Evolutionary conservation across 2,797 vertebrate genomes (phyloP).

Genomic region (Avahi laniger): DNA sequence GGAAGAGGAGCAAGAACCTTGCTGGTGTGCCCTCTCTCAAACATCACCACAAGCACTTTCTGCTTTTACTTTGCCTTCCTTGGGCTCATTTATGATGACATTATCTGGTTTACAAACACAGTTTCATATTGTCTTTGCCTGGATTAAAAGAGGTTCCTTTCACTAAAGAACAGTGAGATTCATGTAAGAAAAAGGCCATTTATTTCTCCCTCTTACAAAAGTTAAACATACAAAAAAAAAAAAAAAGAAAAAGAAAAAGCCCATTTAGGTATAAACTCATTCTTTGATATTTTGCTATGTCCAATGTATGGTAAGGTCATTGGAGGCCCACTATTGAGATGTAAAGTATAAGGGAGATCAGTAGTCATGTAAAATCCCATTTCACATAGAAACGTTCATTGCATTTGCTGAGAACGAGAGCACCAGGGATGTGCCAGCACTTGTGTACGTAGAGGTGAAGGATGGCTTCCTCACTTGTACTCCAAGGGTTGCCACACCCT

Average conservation of each 20-base stretch:
- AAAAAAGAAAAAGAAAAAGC: no score
- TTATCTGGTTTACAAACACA: not conserved
- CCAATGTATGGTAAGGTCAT: not conserved
- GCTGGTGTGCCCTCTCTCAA: not conserved
- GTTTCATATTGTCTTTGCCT: not conserved
- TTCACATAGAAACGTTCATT: accelerated
- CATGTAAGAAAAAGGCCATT: not conserved
- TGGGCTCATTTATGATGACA: not conserved
- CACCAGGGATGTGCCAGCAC: not conserved
- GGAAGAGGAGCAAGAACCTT: not conserved
- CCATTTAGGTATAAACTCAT: not conserved
- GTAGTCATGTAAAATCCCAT: not conserved
- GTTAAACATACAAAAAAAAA: no score
- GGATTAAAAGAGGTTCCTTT: not conserved
- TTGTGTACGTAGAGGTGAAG: constrained; percentile 35
- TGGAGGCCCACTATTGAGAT: not conserved
- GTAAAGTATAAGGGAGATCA: not conserved
- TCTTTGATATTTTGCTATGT: not conserved
- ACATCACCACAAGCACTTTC: not conserved
- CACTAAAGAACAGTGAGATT: not conserved
- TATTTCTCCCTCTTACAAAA: not conserved
- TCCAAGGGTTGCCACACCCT: not conserved
- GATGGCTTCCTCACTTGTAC: constrained; percentile 14
- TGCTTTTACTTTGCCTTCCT: not conserved
- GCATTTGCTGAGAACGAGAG: not conserved